Evolutionary conservation across 2,888 invertebrate species (phyloP), one percentile per base, ranked within the genome.

Genomic region (Argyra leucocephala): DNA sequence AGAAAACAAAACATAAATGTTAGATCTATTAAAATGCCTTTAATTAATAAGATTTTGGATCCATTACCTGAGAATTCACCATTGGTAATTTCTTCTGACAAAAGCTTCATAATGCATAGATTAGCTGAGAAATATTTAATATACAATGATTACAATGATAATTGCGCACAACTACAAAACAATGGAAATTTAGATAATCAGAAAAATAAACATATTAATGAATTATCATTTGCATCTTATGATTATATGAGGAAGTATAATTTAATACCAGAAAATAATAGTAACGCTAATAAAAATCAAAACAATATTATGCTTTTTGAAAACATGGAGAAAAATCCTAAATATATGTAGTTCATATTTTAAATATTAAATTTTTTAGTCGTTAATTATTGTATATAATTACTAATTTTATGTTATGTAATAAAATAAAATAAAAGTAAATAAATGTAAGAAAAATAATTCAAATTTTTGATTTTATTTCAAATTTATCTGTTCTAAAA

Each of bases 241-340:
- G 58, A 58, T 58, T 58, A 58, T 23, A 10, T 58, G 22, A 58
- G 10, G 12, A 58, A 58, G 22, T 58, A 58, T 58, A 58, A 58
- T 10, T 22, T 58, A 18, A 3, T 58, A 58, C 7, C 5, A 5
- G 15, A 48, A 18, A 58, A 22, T 58, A 7, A 58, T 58, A 5
- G 9, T 58, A 58, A 22, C 22, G n/a, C 12, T 2, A n/a, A 48
- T 48, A 5, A 18, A 18, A 3, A 22, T 22, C 58, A 22, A 22
- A 3, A 58, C 22, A 58, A 58, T 22, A 22, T 58, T 15, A 10
- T 58, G 18, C 22, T 58, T 22, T 22, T 58, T 58, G 12, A 58
- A 22, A 10, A 58, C 12, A 6, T 22, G 6, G 22, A 58, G 22
- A 22, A 22, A 18, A 22, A 12, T 22, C 58, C 58, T 9, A 58